phyloP scores from a whole-genome alignment of 2,888 invertebrate species.

The Clanis bilineata region DNA sequence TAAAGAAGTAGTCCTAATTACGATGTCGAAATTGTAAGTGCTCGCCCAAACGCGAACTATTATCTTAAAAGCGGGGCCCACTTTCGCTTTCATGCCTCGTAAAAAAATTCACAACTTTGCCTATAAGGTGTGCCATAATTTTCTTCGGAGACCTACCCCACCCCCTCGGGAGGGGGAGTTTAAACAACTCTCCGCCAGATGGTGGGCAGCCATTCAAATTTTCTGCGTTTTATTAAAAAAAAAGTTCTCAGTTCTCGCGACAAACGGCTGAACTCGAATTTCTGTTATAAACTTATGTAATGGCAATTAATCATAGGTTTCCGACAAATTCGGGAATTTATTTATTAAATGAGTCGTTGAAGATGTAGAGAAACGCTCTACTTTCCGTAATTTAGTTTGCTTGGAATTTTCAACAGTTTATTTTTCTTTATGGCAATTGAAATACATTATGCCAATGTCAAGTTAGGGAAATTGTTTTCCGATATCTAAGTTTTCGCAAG shows the following conservation, averaged over 20 bases:
- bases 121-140: constrained; percentile 48
- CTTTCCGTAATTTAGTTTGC: no score
- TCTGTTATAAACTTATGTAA: constrained; percentile 10
- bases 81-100: background rate
- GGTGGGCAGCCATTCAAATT: constrained; percentile 53
- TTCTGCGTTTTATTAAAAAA: constrained; percentile 60
- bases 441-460: no score
- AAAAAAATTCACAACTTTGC: constrained; percentile 21
- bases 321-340: background rate
- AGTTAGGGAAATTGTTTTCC: no score
- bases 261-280: constrained; percentile 2
- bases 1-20: no score
- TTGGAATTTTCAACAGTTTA: no score
- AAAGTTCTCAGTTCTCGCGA: constrained; percentile 24
- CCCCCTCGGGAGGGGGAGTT: constrained; percentile 33
- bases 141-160: constrained; percentile 36
- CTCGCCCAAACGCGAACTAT: background rate
- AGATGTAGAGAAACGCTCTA: no score
- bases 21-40: background rate
- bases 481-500: no score
- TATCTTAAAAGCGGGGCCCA: background rate
- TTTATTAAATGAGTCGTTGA: background rate
- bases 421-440: no score
- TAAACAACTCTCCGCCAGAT: constrained; percentile 49
- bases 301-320: constrained; percentile 3